phyloP scores from a whole-genome alignment of 1,140 invertebrate genomes.

The Nixonia krombeini region DNA sequence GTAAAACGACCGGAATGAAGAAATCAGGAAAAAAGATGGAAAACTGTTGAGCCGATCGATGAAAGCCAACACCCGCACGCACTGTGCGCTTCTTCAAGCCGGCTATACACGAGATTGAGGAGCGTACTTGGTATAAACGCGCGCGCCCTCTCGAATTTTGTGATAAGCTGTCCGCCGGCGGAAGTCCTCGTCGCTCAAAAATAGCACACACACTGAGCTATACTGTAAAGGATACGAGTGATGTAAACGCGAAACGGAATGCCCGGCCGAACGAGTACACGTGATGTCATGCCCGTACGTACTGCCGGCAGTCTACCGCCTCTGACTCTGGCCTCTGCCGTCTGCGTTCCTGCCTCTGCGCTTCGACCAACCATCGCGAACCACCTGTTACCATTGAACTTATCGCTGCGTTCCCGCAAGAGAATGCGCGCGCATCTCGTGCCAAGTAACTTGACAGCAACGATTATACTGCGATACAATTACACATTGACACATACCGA shows the following conservation, averaged over 20 bases:
- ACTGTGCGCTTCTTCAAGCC: background rate
- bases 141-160: constrained; percentile 19
- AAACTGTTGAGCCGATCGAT: background rate
- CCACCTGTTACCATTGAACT: constrained; percentile 60
- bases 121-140: background rate
- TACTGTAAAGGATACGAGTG: background rate
- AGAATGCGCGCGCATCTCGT: constrained; percentile 11
- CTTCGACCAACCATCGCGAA: constrained; percentile 56
- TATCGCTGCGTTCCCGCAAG: background rate
- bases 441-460: background rate
- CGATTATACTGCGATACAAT: too few relatives aligned
- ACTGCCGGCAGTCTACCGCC: too few relatives aligned
- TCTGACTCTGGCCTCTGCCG: too few relatives aligned
- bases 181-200: constrained; percentile 16
- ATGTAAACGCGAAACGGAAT: constrained; percentile 22
- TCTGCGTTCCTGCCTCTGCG: too few relatives aligned
- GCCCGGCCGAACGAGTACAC: constrained; percentile 15
- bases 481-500: too few relatives aligned
- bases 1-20: background rate
- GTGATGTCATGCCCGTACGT: constrained; percentile 8
- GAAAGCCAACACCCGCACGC: constrained; percentile 1
- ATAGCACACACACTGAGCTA: background rate
- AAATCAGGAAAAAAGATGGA: background rate
- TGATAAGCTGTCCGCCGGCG: constrained; percentile 8
- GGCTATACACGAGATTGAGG: background rate